Percentiles rank a stretch among this genome's conserved stretches.
Evolutionary conservation across 2,113 vertebrate species (phyloP).

Genomic region (Oncorhynchus mykiss): DNA sequence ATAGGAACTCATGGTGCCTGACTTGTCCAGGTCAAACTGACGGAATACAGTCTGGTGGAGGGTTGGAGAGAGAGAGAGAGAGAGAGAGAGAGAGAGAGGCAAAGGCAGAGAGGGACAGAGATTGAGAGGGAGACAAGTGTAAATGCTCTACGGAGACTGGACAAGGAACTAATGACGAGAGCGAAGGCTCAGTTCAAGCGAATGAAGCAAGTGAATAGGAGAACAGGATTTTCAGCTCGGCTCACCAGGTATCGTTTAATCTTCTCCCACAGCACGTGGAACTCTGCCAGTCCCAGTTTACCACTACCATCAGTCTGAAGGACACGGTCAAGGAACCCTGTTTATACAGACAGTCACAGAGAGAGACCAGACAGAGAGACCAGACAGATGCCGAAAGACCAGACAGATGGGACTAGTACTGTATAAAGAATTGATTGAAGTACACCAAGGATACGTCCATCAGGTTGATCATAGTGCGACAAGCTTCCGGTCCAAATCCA

Average conservation of each 20-base stretch:
- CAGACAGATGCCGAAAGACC: neutral
- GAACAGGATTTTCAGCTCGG: too few species aligned
- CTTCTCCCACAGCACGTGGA: constrained; percentile 91
- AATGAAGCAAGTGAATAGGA: neutral
- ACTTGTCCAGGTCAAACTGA: constrained; percentile 91
- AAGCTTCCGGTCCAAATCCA: constrained; percentile 85
- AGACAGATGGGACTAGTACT: neutral
- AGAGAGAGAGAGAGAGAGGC: neutral
- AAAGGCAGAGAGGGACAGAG: neutral
- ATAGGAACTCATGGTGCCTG: constrained; percentile 89
- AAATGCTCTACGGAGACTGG: neutral
- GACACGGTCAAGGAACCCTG: constrained; percentile 54
- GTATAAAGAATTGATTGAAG: neutral
- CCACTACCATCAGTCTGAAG: constrained; percentile 84
- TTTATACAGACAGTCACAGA: neutral
- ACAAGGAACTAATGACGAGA: neutral
- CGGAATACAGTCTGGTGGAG: constrained; percentile 80
- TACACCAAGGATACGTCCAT: constrained; percentile 87
- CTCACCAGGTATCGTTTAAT: constrained; percentile 89
- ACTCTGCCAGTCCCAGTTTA: constrained; percentile 87
- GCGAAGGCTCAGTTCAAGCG: neutral
- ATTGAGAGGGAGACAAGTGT: neutral
- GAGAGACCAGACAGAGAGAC: neutral
- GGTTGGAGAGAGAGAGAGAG: neutral
- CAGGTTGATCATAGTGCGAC: constrained; percentile 93